These are phyloP conservation scores for Gryllus bimaculatus DNA, from an alignment of 1,140 invertebrate genomes.

Conservation along the genomic window DNA sequence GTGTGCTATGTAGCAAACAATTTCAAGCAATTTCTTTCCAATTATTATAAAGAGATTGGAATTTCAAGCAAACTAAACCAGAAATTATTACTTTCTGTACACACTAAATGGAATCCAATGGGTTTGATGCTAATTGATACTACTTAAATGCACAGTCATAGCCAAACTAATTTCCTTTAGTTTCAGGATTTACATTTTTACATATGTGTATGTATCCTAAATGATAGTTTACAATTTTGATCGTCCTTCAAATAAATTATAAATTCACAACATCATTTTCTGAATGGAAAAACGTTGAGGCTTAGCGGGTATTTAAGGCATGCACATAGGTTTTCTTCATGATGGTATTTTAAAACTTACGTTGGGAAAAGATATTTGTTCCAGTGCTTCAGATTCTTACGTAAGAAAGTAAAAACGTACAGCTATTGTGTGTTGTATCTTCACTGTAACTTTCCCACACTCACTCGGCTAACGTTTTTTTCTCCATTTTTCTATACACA, in stretches of 20 bases:
- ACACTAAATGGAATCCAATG: no score
- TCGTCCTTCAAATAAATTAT: neutral
- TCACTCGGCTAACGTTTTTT: conserved; percentile 22
- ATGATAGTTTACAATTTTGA: conserved; percentile 8
- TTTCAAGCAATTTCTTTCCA: no score
- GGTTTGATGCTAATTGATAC: no score
- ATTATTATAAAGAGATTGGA: no score
- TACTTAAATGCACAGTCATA: no score
- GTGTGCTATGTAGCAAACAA: no score
- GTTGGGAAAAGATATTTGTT: conserved; percentile 10
- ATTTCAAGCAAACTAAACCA: no score
- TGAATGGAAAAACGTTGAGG: conserved; percentile 22
- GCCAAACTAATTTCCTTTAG: neutral
- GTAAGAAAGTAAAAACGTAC: conserved; percentile 15
- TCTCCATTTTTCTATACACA: conserved; percentile 22
- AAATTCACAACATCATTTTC: neutral
- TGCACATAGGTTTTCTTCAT: conserved; percentile 19
- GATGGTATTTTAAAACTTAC: conserved; percentile 9
- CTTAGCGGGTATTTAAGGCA: conserved; percentile 17
- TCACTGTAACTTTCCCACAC: conserved; percentile 10
- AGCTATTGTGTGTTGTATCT: conserved; percentile 14
- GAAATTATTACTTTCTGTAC: no score
- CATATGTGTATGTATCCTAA: neutral
- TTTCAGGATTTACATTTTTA: neutral
- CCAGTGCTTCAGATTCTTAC: neutral